Evolutionary conservation across 1,140 invertebrate genomes (phyloP).

Genomic region (Apocrypta bakeri): DNA sequence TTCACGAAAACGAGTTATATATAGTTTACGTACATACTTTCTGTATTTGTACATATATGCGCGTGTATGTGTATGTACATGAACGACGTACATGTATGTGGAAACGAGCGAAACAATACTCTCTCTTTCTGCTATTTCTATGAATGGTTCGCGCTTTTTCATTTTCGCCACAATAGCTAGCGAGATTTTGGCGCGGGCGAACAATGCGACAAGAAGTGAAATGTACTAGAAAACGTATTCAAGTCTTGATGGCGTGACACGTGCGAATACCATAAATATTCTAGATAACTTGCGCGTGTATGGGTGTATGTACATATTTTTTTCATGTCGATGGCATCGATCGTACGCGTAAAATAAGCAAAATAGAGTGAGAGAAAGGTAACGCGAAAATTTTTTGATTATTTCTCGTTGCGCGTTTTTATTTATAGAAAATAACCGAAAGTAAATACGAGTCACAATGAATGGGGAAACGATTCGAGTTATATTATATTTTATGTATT

Average conservation of each 20-base stretch:
- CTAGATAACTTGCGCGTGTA: neutral
- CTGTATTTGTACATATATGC: neutral
- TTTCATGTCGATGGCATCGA: neutral
- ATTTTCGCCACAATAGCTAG: slow-evolving; percentile 9
- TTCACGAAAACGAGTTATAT: neutral
- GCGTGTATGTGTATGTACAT: too few species aligned
- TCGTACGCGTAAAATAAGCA: neutral
- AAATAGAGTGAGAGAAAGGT: neutral
- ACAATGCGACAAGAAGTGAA: slow-evolving; percentile 8
- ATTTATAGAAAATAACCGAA: neutral
- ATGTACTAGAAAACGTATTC: slow-evolving; percentile 2
- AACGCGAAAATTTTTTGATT: neutral
- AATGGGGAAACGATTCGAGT: slow-evolving; percentile 19
- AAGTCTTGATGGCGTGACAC: neutral
- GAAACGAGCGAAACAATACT: neutral
- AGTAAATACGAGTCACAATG: neutral
- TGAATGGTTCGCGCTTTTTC: slow-evolving; percentile 8
- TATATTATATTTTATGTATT: slow-evolving; percentile 43
- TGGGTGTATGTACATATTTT: neutral
- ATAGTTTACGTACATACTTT: neutral
- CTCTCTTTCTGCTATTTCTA: neutral
- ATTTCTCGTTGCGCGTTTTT: neutral
- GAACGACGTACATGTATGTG: neutral
- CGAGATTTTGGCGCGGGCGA: slow-evolving; percentile 3
- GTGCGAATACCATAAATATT: neutral